Percentiles rank a stretch among this genome's conserved stretches.
Evolutionary conservation across 2,888 invertebrate species (phyloP).

Genomic region (Globia sparganii): DNA sequence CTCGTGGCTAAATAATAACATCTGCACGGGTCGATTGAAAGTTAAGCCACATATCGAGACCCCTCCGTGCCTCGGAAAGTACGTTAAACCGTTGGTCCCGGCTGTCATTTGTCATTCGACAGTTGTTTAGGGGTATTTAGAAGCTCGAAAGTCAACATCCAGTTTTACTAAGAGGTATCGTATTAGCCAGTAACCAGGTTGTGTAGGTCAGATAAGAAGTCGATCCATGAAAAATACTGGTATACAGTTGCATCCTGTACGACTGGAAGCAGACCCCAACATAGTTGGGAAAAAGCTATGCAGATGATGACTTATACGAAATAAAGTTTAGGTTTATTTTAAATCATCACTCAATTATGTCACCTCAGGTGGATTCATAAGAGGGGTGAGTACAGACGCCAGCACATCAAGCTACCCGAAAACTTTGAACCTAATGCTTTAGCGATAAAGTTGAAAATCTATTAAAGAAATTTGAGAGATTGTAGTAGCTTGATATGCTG

Average conservation of each 20-base stretch:
- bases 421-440: too few relatives aligned
- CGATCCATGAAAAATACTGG: background rate
- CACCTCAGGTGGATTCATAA: background rate
- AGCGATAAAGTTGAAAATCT: too few relatives aligned
- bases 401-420: too few relatives aligned
- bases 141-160: background rate
- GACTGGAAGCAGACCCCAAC: background rate
- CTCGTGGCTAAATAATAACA: too few relatives aligned
- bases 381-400: too few relatives aligned
- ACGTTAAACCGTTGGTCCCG: background rate
- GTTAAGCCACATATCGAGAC: background rate
- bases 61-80: background rate
- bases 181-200: background rate
- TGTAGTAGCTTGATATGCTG: too few relatives aligned
- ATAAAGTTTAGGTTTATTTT: background rate
- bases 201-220: background rate
- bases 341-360: background rate
- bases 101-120: background rate
- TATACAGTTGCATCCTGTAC: background rate
- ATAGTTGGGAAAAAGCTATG: background rate
- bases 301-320: background rate
- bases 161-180: background rate
- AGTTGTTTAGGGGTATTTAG: background rate
- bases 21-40: background rate
- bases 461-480: too few relatives aligned